phyloP scores from a whole-genome alignment of 1,140 invertebrate genomes.

The Drosophila elegans region DNA sequence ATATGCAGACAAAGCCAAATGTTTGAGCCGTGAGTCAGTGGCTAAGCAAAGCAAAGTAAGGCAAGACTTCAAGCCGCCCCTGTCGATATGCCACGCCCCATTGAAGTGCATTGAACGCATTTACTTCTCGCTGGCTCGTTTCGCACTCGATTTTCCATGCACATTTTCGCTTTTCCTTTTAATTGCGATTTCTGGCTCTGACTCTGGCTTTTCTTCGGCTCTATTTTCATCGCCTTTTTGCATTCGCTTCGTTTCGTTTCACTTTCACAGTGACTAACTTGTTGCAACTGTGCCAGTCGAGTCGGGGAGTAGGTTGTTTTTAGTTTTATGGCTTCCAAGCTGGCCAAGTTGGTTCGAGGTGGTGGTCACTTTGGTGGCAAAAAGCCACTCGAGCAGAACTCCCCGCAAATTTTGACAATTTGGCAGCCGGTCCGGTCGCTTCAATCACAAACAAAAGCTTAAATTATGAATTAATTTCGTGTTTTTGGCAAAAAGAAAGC shows the following conservation, averaged over 20 bases:
- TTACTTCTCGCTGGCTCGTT: conserved; percentile 35
- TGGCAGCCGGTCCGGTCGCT: conserved; percentile 35
- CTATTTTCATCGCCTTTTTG: conserved; percentile 38
- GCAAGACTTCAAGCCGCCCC: conserved; percentile 35
- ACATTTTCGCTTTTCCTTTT: conserved; percentile 73
- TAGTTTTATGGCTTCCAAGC: conserved; percentile 67
- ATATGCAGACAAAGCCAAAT: conserved; percentile 35
- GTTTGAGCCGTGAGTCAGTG: conserved; percentile 51
- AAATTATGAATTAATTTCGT: conserved; percentile 39
- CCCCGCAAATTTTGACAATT: conserved; percentile 55
- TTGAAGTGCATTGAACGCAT: conserved; percentile 75
- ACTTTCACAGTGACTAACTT: conserved; percentile 65
- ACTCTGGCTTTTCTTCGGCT: conserved; percentile 38
- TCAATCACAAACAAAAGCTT: conserved; percentile 61
- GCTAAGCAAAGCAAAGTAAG: conserved; percentile 14
- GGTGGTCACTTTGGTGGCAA: conserved; percentile 23
- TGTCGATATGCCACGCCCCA: conserved; percentile 48
- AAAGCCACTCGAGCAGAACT: conserved; percentile 61
- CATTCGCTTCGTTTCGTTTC: conserved; percentile 53
- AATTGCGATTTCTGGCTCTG: conserved; percentile 65
- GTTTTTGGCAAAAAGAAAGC: conserved; percentile 65
- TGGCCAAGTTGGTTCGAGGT: conserved; percentile 12
- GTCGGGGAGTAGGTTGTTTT: conserved; percentile 21
- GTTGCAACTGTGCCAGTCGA: conserved; percentile 73
- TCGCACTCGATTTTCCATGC: conserved; percentile 52